Base-by-base conservation (phyloP, 2,888 invertebrate genomes). In the Drosophila kanekoi region DNA sequence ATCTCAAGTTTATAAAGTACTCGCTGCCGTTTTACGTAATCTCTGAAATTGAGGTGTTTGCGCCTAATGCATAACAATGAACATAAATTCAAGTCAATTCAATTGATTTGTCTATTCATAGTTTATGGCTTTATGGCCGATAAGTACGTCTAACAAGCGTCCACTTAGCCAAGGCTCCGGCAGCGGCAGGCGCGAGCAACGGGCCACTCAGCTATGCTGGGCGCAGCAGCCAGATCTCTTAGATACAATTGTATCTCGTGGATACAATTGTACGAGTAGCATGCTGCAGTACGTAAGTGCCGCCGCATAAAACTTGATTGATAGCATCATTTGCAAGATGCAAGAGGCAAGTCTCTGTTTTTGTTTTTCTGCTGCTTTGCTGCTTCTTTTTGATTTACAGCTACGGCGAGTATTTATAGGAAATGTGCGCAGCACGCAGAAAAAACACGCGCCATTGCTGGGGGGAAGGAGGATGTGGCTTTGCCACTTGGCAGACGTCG, bases 321-420 rank as follows among this genome's bases (percentile, higher is more conserved):
- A 81, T 79, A 59, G 80, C 77, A 64, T 57, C 64, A 67, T 73
- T 82, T 57, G 66, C 53, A 51, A 64, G 59, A 64, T 52, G 66
- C 65, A 66, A 64, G 59, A 64, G 49, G 66, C 65, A 66, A 56
- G 59, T 45, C 47, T 28, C 43, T 48, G 23, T 13, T 16, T 45
- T 13, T 54, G 23, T 52, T n/a, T 16, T 41, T 33, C 16, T 37
- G 47, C 28, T 43, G 47, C 40, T 47, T 41, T 41, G 20, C 20
- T n/a, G 18, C 18, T 13, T 35, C 35, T 63, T 59, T 70, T 79
- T 85, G 79, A 79, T 77, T 81, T 84, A 73, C 80, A 68, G 88
- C 86, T 67, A 72, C 59, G 56, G 53, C 28, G 35, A 49, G 54
- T 59, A 66, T 64, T 66, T 80, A 70, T 81, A 72, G 72, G 69